Conservation (phyloP, 2,113 vertebrate species). For the Siniperca knerii region DNA sequence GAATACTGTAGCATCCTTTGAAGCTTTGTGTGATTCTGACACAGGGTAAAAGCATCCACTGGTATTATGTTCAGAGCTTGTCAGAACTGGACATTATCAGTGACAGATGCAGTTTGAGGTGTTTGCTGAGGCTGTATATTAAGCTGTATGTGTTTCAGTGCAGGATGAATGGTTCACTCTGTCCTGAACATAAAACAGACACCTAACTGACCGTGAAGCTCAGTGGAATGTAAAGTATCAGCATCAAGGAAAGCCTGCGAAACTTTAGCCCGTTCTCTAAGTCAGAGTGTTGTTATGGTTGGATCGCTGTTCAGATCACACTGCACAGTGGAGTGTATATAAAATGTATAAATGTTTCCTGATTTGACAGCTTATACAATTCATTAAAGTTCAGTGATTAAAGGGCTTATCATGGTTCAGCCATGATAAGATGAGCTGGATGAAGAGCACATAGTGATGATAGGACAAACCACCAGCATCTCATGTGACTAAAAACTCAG, state of each 20-base stretch:
- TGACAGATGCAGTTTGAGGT: slow-evolving; percentile 9
- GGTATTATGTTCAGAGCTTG: not conserved
- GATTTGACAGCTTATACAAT: not conserved
- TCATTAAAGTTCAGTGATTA: not conserved
- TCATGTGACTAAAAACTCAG: slow-evolving; percentile 17
- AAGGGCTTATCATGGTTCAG: not conserved
- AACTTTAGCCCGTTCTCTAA: not conserved
- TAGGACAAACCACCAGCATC: not conserved
- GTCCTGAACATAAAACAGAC: slow-evolving; percentile 22
- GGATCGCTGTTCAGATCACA: not conserved
- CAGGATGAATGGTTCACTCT: slow-evolving; percentile 4
- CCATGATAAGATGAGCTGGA: not conserved
- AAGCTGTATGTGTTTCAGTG: not conserved
- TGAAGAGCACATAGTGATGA: not conserved
- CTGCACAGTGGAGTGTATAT: not conserved
- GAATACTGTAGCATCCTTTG: not conserved
- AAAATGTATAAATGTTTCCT: not conserved
- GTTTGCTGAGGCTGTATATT: slow-evolving; percentile 5
- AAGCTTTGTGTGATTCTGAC: not conserved
- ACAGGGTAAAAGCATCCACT: not conserved
- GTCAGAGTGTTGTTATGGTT: not conserved
- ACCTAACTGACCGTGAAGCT: slow-evolving; percentile 25
- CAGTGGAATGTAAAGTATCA: slow-evolving; percentile 34
- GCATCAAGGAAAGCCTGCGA: slow-evolving; percentile 19
- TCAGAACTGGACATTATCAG: not conserved